Percentiles rank a stretch among this genome's conserved stretches.
Evolutionary conservation across 2,113 vertebrate genomes (phyloP).

Genomic region (Triplophysa tibetana): DNA sequence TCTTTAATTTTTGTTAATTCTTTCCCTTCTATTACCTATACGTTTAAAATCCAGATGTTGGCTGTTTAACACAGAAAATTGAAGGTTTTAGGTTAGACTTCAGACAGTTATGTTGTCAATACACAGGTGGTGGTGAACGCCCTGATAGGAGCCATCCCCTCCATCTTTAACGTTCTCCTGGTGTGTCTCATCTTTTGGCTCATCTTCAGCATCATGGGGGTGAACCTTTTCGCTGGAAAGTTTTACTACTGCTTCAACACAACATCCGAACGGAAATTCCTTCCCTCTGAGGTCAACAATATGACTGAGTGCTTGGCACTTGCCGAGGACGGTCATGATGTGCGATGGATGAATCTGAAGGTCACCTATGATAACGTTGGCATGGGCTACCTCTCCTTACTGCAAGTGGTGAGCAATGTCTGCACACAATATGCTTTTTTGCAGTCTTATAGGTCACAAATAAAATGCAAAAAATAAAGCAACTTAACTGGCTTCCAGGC

Average conservation of each 20-base stretch:
- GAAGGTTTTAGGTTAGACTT: neutral
- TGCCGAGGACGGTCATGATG: conserved; percentile 58
- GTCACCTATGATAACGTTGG: conserved; percentile 94
- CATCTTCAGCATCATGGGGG: conserved; percentile 98
- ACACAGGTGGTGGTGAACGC: conserved; percentile 92
- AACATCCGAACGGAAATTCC: conserved; percentile 74
- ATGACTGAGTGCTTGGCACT: conserved; percentile 79
- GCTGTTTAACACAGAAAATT: neutral
- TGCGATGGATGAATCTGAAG: conserved; percentile 88
- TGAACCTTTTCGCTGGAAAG: conserved; percentile 94
- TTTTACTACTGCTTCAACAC: conserved; percentile 86
- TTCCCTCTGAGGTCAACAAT: conserved; percentile 75
- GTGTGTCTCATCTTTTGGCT: conserved; percentile 98
- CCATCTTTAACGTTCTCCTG: conserved; percentile 93
- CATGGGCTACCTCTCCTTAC: conserved; percentile 90
- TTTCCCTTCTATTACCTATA: neutral
- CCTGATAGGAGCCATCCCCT: conserved; percentile 91
- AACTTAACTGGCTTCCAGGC: conserved; percentile 73
- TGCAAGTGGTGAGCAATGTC: conserved; percentile 88
- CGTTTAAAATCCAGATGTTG: neutral
- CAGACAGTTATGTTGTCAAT: neutral
- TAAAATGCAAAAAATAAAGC: neutral
- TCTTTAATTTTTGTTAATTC: neutral
- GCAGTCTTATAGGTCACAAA: no score
- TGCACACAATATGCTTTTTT: neutral